Evolutionary conservation across 2,113 vertebrate species (phyloP).

Genomic region (Dermatemys mawii): DNA sequence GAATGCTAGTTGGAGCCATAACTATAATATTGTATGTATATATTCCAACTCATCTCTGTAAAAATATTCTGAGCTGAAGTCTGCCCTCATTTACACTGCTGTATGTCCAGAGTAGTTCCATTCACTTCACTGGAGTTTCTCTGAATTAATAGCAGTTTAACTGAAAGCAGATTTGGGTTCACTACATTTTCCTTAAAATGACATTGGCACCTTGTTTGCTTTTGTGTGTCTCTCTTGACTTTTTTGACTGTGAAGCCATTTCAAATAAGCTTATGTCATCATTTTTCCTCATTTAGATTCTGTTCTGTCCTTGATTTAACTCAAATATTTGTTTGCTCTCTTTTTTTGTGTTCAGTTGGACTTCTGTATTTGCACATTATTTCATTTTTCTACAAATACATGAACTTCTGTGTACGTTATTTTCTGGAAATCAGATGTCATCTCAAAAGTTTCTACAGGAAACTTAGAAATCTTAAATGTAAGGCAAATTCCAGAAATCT

Average conservation of each 20-base stretch:
- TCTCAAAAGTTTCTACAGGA: not conserved
- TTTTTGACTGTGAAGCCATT: not conserved
- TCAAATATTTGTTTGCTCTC: not conserved
- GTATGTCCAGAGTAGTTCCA: not conserved
- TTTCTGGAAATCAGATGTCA: not conserved
- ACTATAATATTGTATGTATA: accelerated
- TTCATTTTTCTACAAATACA: not conserved
- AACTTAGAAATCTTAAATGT: not conserved
- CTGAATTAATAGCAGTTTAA: not conserved
- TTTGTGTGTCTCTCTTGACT: not conserved
- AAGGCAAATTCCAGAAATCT: not conserved
- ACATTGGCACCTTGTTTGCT: conserved; percentile 1
- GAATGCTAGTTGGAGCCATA: accelerated
- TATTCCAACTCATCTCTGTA: not conserved
- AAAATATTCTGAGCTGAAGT: not conserved
- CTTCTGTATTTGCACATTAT: not conserved
- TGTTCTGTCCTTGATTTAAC: not conserved
- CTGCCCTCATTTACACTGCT: not conserved
- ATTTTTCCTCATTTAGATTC: not conserved
- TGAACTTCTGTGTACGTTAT: not conserved
- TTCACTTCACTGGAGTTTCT: not conserved
- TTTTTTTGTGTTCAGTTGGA: not conserved
- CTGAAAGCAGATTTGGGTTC: conserved; percentile 15
- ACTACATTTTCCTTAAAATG: not conserved
- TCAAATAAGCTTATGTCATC: not conserved